Evolutionary conservation across 2,113 vertebrate species (phyloP), one percentile per base, ranked within the genome.

Genomic region (Erpornis zantholeuca): DNA sequence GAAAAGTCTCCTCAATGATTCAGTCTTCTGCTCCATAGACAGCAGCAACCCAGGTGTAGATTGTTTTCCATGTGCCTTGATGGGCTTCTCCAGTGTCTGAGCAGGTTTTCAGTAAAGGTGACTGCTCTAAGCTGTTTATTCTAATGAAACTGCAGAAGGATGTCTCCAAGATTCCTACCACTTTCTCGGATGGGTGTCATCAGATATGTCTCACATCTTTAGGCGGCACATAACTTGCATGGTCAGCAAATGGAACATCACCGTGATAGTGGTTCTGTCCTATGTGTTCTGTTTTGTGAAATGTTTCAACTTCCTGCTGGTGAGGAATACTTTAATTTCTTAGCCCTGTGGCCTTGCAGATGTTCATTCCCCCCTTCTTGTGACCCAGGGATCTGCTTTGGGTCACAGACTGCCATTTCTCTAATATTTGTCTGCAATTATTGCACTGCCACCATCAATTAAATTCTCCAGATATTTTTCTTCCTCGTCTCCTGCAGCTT

Each of bases 401-500:
- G 75, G 91, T 92, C 78, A 57, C 49, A 80, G 40, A 56, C 29
- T 87, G 50, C 16, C 42, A 76, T 71, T 94, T 85, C 49, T 94
- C 72, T 65, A 53, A 27, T 80, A 76, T 80, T 92, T 91, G 31
- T 63, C 60, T 11, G 2, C 53, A 92, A 88, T 86, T 92, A 81
- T 56, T 72, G 45, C 18, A 6, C 87, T 91, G 95, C 84, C 85
- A 76, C 77, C 75, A 92, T 78, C 83, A 80, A 78, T 96, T 91
- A 94, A 85, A 88, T 85, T 87, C 64, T 72, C 59, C 70, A 86
- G 89, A 86, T 93, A 81, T 87, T 87, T 94, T 92, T 78, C 82
- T 85, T 93, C 92, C 91, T 86, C 50, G 18, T 53, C 52, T 91
- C 94, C 92, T 53, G 91, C 72, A 92, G 93, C 91, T 96, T 88